Conservation (phyloP, 2,797 vertebrate genomes). For the Danio aesculapii region DNA sequence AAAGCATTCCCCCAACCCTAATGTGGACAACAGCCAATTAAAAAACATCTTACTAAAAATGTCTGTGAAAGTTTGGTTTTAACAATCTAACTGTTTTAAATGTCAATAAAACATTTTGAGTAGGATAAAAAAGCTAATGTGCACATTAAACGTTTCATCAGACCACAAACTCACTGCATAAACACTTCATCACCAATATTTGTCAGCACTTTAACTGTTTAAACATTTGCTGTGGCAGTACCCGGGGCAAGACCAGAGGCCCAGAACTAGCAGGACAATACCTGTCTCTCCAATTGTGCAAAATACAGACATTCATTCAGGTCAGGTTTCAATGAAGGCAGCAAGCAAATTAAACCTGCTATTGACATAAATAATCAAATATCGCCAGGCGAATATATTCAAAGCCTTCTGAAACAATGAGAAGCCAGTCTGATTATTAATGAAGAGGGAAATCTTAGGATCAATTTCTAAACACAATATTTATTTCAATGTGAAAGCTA, state of each 20-base stretch:
- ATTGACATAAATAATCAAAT: slow-evolving; percentile 6
- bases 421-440: neutral
- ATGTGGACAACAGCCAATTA: neutral
- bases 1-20: neutral
- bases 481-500: neutral
- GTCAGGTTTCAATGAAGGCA: slow-evolving; percentile 3
- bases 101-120: neutral
- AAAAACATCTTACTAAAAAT: neutral
- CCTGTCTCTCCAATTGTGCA: slow-evolving; percentile 23
- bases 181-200: slow-evolving; percentile 49
- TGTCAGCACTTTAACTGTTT: slow-evolving; percentile 39
- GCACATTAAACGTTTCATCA: slow-evolving; percentile 26
- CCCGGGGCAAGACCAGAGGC: slow-evolving; percentile 49
- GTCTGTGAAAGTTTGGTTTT: neutral
- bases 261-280: slow-evolving; percentile 21
- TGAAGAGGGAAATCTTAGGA: neutral
- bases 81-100: neutral
- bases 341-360: neutral
- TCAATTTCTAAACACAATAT: neutral
- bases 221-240: slow-evolving; percentile 41
- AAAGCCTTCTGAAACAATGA: neutral
- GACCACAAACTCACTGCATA: slow-evolving; percentile 26
- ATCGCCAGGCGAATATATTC: neutral
- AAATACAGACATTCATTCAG: slow-evolving; percentile 42
- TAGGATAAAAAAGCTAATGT: neutral